phyloP scores from a whole-genome alignment of 2,888 invertebrate genomes.

The Conops quadrifasciatus region DNA sequence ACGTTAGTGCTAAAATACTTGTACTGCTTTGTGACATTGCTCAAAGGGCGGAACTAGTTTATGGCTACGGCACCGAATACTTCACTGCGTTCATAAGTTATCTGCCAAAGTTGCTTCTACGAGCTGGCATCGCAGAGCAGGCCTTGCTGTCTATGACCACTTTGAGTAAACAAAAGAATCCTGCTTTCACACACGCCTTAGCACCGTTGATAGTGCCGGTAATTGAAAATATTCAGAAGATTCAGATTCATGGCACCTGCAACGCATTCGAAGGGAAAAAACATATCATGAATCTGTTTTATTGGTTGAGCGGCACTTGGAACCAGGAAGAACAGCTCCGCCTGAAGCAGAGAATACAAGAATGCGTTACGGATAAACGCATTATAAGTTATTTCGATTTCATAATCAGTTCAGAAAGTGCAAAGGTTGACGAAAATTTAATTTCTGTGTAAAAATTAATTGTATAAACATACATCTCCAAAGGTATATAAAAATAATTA shows the following conservation, averaged over 20 bases:
- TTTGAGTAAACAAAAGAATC: constrained; percentile 69
- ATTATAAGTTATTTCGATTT: constrained; percentile 54
- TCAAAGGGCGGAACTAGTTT: constrained; percentile 61
- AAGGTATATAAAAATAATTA: background rate
- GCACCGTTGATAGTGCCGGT: constrained; percentile 65
- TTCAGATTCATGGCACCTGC: constrained; percentile 61
- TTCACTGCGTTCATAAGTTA: constrained; percentile 68
- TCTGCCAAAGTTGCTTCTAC: constrained; percentile 69
- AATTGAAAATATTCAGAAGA: constrained; percentile 59
- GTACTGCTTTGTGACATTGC: constrained; percentile 66
- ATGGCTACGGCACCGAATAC: constrained; percentile 51
- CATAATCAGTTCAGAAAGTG: constrained; percentile 37
- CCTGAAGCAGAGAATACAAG: constrained; percentile 31
- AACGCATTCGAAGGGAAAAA: constrained; percentile 65
- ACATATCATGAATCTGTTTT: constrained; percentile 68
- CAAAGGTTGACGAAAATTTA: background rate
- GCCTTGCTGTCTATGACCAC: constrained; percentile 70
- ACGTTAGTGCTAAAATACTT: constrained; percentile 63
- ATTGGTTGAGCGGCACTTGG: constrained; percentile 62
- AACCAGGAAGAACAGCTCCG: constrained; percentile 7
- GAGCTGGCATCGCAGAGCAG: constrained; percentile 67
- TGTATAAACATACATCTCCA: no score
- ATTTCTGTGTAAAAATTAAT: constrained; percentile 6
- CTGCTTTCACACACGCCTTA: constrained; percentile 67
- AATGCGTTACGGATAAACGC: constrained; percentile 46